Evolutionary conservation across 2,888 invertebrate genomes (phyloP), one percentile per base, ranked within the genome.

Genomic region (Himalopsyche japonica): DNA sequence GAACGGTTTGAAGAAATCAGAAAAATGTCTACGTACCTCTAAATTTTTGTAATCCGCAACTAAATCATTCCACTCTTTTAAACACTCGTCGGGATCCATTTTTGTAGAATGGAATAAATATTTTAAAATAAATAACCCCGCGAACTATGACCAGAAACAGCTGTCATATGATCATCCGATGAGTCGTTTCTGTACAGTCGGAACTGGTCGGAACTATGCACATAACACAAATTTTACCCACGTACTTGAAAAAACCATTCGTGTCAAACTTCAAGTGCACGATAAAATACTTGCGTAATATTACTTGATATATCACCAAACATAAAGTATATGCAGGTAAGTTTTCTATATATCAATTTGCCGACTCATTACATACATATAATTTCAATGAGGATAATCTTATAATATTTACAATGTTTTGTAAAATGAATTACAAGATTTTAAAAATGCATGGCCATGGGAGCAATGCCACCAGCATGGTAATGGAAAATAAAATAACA

Each of bases 61-160:
- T 87, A 97, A 92, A 89, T 97, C 97, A 87, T 95, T 94, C 96
- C 96, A 97, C 89, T 97, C 97, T 89, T 94, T 94, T 79, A 94
- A 86, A 89, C 94, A 93, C 88, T 94, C 94, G 87, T 94, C 93
- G 86, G 93, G 90, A 88, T 95, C 94, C 94, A 94, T 94, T 77
- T 81, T 87, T 27, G 70, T 27, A 15, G 70, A 12, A 30, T 30
- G 15, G 20, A 70, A 70, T 70, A 77, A 77, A 37, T 34, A 77
- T 37, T 37, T 77, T 37, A 34, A 57, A 81, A 37, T 64, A 30
- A 82, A 49, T 48, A 43, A 82, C 34, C 34, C 43, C 43, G 34
- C 34, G 37, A 77, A 77, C 77, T 34, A 37, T 77, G 37, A 34
- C 77, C 77, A 34, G 77, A 18, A 34, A 34, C 77, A 77, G 77